These are phyloP conservation scores for Cepaea nemoralis DNA, from an alignment of 1,140 invertebrate species.

Conservation along the genomic window DNA sequence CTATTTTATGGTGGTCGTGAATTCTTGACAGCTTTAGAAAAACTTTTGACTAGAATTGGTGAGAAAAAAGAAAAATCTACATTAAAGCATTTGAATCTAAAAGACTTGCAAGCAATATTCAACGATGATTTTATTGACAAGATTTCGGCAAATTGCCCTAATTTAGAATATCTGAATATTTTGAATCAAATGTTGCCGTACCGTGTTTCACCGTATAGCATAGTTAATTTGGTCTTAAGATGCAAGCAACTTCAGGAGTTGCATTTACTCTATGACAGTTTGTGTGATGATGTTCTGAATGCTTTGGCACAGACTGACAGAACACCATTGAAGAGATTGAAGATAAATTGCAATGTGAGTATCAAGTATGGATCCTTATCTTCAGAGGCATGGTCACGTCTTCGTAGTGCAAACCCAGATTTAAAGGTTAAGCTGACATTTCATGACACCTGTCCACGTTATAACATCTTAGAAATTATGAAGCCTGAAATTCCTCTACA, in stretches of 20 bases:
- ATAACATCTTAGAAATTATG: slow-evolving; percentile 56
- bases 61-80: background rate
- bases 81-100: slow-evolving; percentile 56
- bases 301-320: slow-evolving; percentile 50
- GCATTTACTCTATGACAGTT: slow-evolving; percentile 54
- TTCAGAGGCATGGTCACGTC: slow-evolving; percentile 52
- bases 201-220: slow-evolving; percentile 52
- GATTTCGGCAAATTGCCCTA: slow-evolving; percentile 56
- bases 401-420: slow-evolving; percentile 49
- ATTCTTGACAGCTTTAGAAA: slow-evolving; percentile 47
- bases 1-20: slow-evolving; percentile 61
- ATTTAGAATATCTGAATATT: slow-evolving; percentile 60
- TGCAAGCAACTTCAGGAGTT: slow-evolving; percentile 58
- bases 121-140: slow-evolving; percentile 58
- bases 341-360: slow-evolving; percentile 57
- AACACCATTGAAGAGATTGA: slow-evolving; percentile 50
- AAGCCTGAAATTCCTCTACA: slow-evolving; percentile 63
- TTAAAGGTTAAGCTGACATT: slow-evolving; percentile 60
- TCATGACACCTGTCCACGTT: slow-evolving; percentile 62
- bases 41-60: slow-evolving; percentile 44
- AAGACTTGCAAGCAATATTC: slow-evolving; percentile 54
- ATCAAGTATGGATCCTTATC: slow-evolving; percentile 57
- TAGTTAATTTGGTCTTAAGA: slow-evolving; percentile 47
- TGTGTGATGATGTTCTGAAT: slow-evolving; percentile 58
- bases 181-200: slow-evolving; percentile 61